Evolutionary conservation across 2,888 invertebrate genomes (phyloP), one percentile per base, ranked within the genome.

Genomic region (Brachyptera putata): DNA sequence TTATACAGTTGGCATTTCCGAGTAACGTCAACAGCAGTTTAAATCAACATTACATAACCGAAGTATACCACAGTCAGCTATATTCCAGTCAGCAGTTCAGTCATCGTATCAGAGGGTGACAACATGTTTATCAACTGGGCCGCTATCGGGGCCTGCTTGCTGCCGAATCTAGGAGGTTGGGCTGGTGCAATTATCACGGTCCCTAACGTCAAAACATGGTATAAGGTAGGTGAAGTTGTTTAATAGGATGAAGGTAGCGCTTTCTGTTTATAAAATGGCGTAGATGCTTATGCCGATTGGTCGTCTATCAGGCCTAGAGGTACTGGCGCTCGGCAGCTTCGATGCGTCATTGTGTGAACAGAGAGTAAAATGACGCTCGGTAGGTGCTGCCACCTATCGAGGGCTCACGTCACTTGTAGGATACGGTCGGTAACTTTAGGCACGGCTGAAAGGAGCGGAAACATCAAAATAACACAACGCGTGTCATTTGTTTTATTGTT

Each of bases 101-200:
- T 41, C 41, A 21, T 16, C 2, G 21, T 21, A 21, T 41, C 9
- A n/a, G n/a, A 21, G 7, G 7, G 50, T 14, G 18, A 22, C 36
- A 24, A 30, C 14, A 62, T 62, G 62, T 37, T 46, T 11, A 37
- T 62, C 21, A 48, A 58, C 34, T 67, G 66, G 70, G 69, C 69
- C 56, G 74, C 73, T 26, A 72, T 78, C 41, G 83, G 79, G 11
- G 82, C 84, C 1, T 73, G 82, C 4, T 66, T 85, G 22, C 69
- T 86, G 34, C 89, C 89, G 5, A 87, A 87, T 71, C 66, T 86
- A 5, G 90, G 90, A 0, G 90, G 89, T 5, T 80, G 84, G 75
- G 75, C 81, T 0, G 83, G 84, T 55, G 82, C 84, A 1, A 67
- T 81, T 25, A 77, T 86, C 63, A 85, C 87, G 1, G 80, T 80